Base-by-base conservation (phyloP, 2,113 vertebrate genomes). In the Prinia subflava region DNA sequence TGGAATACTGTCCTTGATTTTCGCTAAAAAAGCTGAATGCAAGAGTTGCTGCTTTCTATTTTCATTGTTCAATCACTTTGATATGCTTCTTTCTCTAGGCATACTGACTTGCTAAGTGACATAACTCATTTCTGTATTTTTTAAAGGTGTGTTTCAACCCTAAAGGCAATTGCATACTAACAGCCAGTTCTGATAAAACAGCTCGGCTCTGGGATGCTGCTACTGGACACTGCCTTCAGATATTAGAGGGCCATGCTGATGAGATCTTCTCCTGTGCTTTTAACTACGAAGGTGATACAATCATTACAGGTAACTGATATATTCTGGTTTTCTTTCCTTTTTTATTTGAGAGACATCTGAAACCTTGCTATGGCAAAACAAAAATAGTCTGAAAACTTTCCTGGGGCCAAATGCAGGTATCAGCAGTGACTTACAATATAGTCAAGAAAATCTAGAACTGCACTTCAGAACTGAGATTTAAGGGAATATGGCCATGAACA, bases 241-340 rank as follows among this genome's bases (percentile, higher is more conserved):
- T 98, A 69, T 96, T 99, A n/a, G 96, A 98, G 88, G 99, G 99
- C 7, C 99, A 99, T 97, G 98, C 91, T 0, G 99, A 99, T 67
- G 99, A 99, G 89, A 99, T 99, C 93, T 99, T 99, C 96, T 99
- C 99, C 59, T 99, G 98, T 8, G 98, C 98, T 87, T 99, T 99
- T 96, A 99, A 99, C 97, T 99, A 99, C 23, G 97, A 98, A 96
- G 99, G 99, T 2, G 97, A 99, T 97, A 98, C 96, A 59, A 98
- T 99, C 85, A 99, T 99, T 75, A 99, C 98, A 98, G 98, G 98
- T 98, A 98, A 50, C 27, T 65, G 75, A 53, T 30, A 25, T 11
- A 62, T 75, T 75, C 44, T 7, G 4, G 0, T 41, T 31, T 37
- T 31, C 15, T 37, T 35, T 46, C 1, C 0, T 13, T 33, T 65